These are phyloP conservation scores for Sphaeramia orbicularis DNA, from an alignment of 2,797 vertebrate species.

Conservation along the genomic window DNA sequence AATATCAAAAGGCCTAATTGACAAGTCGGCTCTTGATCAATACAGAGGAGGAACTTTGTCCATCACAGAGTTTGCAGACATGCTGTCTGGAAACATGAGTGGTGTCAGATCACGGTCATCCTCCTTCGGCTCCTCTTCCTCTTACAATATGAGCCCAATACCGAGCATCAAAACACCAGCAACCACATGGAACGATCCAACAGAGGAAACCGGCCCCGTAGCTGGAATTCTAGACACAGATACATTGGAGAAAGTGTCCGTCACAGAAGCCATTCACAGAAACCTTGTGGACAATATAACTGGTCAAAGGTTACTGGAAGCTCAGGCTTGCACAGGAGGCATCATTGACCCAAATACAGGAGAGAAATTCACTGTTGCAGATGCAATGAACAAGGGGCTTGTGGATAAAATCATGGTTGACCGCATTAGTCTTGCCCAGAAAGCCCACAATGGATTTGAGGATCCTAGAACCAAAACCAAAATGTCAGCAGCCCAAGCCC, in stretches of 20 bases:
- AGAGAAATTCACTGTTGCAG: slow-evolving; percentile 89
- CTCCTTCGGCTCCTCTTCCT: slow-evolving; percentile 95
- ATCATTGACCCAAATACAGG: slow-evolving; percentile 94
- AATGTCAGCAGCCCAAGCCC: slow-evolving; percentile 97
- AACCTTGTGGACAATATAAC: slow-evolving; percentile 98
- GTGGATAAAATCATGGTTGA: slow-evolving; percentile 99
- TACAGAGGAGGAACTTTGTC: slow-evolving; percentile 94
- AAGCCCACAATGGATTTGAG: slow-evolving; percentile 96
- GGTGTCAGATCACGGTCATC: slow-evolving; percentile 93
- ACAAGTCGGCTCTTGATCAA: slow-evolving; percentile 94
- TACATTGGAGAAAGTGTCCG: slow-evolving; percentile 96
- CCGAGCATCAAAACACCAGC: slow-evolving; percentile 85
- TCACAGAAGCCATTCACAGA: slow-evolving; percentile 97
- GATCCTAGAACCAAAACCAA: slow-evolving; percentile 97
- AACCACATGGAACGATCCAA: slow-evolving; percentile 92
- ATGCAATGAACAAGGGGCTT: slow-evolving; percentile 92
- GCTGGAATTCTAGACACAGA: slow-evolving; percentile 97
- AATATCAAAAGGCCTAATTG: slow-evolving; percentile 91
- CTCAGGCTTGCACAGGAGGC: slow-evolving; percentile 97
- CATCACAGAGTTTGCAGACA: slow-evolving; percentile 98
- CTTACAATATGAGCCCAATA: slow-evolving; percentile 88
- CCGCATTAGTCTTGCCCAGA: slow-evolving; percentile 96
- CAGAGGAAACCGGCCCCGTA: slow-evolving; percentile 94
- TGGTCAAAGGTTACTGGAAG: slow-evolving; percentile 95
- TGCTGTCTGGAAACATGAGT: slow-evolving; percentile 93